These are phyloP conservation scores for Microtus montanus DNA, from an alignment of 2,113 vertebrate species.

Conservation along the genomic window DNA sequence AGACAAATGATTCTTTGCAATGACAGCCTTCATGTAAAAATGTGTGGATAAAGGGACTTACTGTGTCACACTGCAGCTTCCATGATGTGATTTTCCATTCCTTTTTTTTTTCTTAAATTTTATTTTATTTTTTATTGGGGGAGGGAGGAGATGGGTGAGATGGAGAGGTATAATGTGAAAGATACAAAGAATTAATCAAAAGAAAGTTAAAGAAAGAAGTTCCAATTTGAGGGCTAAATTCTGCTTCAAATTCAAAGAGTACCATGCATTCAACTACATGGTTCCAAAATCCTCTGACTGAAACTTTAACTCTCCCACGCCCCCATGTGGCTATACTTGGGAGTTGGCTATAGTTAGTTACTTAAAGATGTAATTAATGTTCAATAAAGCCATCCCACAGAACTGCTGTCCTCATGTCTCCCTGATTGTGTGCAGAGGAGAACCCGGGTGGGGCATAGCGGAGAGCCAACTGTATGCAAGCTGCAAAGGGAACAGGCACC, in stretches of 20 bases:
- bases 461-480: background rate
- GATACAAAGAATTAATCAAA: too few species aligned
- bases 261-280: background rate
- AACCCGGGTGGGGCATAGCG: background rate
- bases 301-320: background rate
- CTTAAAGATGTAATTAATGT: background rate
- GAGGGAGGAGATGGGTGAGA: too few species aligned
- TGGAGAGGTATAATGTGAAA: too few species aligned
- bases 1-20: background rate
- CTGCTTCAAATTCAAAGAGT: constrained; percentile 56
- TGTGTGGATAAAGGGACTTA: background rate
- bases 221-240: constrained; percentile 43
- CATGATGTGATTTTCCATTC: background rate
- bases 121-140: too few species aligned
- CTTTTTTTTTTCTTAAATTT: background rate
- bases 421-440: background rate
- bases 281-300: background rate
- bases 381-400: background rate
- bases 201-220: too few species aligned
- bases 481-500: background rate
- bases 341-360: background rate
- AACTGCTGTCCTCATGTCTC: background rate
- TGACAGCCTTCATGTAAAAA: background rate
- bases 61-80: background rate
- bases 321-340: background rate